Evolutionary conservation across 2,113 vertebrate genomes (phyloP).

Genomic region (Macroglossus sobrinus): DNA sequence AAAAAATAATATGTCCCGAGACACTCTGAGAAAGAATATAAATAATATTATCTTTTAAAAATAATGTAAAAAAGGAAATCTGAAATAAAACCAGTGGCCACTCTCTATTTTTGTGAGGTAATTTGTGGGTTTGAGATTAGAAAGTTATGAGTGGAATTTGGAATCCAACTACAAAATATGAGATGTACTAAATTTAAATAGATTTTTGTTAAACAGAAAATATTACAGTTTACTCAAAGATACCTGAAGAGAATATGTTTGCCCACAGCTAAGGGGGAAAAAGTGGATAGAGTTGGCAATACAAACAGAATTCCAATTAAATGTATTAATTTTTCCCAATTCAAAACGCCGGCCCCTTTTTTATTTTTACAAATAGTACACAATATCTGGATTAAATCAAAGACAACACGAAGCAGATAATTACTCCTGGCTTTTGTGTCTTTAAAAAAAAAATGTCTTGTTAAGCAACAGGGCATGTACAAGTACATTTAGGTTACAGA

Average conservation of each 20-base stretch:
- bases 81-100: neutral
- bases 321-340: neutral
- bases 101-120: neutral
- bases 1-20: conserved; percentile 4
- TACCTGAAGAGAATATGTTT: neutral
- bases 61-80: neutral
- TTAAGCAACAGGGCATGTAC: neutral
- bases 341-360: neutral
- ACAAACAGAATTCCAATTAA: conserved; percentile 1
- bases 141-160: conserved; percentile 1
- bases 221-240: neutral
- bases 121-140: neutral
- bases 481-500: neutral
- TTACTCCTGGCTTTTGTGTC: neutral
- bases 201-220: neutral
- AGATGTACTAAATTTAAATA: neutral
- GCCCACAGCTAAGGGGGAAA: neutral
- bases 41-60: neutral
- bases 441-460: neutral
- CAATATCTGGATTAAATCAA: conserved; percentile 23
- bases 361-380: neutral
- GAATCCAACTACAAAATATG: neutral
- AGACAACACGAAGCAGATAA: conserved; percentile 4
- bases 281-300: neutral
- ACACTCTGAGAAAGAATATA: neutral